Evolutionary conservation across 2,797 vertebrate species (phyloP).

Genomic region (Spinibarbus caldwelli): DNA sequence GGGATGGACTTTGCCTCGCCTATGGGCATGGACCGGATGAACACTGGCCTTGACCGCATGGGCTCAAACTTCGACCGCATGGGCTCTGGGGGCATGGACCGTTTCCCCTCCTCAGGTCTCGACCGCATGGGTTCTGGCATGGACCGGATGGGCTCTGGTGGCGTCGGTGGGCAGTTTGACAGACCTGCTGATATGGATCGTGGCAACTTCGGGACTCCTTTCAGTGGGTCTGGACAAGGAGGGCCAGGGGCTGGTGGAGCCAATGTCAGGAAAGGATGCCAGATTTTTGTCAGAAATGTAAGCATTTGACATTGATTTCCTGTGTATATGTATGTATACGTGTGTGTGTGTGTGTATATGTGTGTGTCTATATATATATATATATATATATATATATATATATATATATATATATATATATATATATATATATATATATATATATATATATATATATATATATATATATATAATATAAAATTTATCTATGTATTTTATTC

Average conservation of each 20-base stretch:
- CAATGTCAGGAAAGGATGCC: constrained; percentile 91
- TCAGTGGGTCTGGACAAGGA: constrained; percentile 85
- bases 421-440: too few species aligned
- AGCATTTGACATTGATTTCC: constrained; percentile 62
- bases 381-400: too few species aligned
- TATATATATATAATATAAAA: too few species aligned
- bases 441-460: too few species aligned
- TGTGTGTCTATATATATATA: too few species aligned
- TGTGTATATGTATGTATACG: too few species aligned
- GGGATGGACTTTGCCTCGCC: constrained; percentile 88
- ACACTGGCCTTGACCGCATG: constrained; percentile 82
- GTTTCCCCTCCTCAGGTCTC: constrained; percentile 70
- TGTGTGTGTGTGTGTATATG: too few species aligned
- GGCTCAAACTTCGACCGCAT: constrained; percentile 77
- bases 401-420: too few species aligned
- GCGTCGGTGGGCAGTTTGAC: constrained; percentile 87
- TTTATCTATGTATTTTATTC: too few species aligned
- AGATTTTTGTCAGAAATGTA: constrained; percentile 99
- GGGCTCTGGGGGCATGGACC: constrained; percentile 57
- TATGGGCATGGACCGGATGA: constrained; percentile 91
- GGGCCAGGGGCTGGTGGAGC: constrained; percentile 80
- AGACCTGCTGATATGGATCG: constrained; percentile 92
- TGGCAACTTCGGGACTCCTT: constrained; percentile 87
- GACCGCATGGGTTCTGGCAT: constrained; percentile 80
- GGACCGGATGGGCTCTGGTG: constrained; percentile 71